Evolutionary conservation across 2,113 vertebrate genomes (phyloP).

Genomic region (Cebidichthys violaceus): DNA sequence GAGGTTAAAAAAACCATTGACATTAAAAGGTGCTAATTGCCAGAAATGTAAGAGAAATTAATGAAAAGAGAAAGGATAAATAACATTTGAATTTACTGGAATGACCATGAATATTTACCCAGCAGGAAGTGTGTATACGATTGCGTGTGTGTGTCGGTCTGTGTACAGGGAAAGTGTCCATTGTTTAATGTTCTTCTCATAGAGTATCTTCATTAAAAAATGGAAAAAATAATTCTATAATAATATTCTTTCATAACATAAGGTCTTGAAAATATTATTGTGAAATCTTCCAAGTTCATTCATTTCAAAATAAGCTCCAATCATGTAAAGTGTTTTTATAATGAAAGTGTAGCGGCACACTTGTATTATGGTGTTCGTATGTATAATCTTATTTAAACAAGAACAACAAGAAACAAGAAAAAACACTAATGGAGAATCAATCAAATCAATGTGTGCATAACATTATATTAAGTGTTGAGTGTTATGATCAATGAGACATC

Average conservation of each 20-base stretch:
- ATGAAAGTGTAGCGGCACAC: neutral
- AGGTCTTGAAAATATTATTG: neutral
- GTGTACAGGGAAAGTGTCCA: neutral
- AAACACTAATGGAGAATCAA: neutral
- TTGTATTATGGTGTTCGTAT: neutral
- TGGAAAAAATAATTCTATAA: neutral
- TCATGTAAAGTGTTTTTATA: neutral
- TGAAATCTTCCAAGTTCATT: neutral
- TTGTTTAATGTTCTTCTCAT: neutral
- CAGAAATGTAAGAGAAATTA: conserved; percentile 60
- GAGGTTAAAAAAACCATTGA: conserved; percentile 64
- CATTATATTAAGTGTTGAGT: neutral
- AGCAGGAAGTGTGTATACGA: neutral
- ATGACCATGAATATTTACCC: conserved; percentile 59
- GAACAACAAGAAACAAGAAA: too few relatives aligned
- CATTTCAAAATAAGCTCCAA: neutral
- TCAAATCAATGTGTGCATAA: neutral
- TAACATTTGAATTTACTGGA: conserved; percentile 46
- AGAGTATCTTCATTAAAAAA: neutral
- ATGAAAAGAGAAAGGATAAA: conserved; percentile 67
- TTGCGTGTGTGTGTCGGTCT: neutral
- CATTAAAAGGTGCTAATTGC: conserved; percentile 72
- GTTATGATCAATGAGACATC: neutral
- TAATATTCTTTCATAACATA: neutral
- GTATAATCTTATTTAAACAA: neutral